Percentiles rank a stretch among this genome's conserved stretches.
Conservation (phyloP, 2,888 invertebrate genomes). For the Ennomos erosarius region DNA sequence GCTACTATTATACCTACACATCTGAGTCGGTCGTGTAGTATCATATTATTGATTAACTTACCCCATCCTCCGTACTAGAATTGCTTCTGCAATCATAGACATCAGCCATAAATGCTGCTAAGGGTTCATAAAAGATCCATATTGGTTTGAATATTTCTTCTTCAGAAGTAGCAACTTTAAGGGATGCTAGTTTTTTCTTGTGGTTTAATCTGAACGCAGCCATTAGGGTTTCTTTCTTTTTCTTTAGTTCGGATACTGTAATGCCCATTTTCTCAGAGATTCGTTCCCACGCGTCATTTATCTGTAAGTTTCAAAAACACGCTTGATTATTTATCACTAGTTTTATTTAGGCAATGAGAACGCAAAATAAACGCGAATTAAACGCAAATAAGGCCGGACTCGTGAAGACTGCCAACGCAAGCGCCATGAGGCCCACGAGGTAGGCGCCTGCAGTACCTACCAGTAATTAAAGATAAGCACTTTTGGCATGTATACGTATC, state of each 20-base stretch:
- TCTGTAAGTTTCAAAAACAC: constrained; percentile 3
- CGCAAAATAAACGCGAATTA: too few relatives aligned
- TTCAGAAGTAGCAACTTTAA: constrained; percentile 2
- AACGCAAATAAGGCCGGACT: too few relatives aligned
- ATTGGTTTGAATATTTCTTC: constrained; percentile 10
- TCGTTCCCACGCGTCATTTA: constrained; percentile 16
- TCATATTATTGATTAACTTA: constrained; percentile 9
- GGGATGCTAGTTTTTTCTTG: constrained; percentile 14
- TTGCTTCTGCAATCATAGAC: constrained; percentile 11
- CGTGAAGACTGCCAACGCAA: too few relatives aligned
- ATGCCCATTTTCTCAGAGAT: constrained; percentile 11
- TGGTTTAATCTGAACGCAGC: constrained; percentile 22
- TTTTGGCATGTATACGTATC: too few relatives aligned
- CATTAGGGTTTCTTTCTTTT: constrained; percentile 22
- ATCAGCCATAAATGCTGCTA: constrained; percentile 18
- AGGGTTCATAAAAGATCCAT: constrained; percentile 19
- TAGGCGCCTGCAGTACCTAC: too few relatives aligned
- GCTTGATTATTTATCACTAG: too few relatives aligned
- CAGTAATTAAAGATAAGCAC: too few relatives aligned
- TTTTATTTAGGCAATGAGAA: too few relatives aligned
- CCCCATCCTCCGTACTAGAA: constrained; percentile 11
- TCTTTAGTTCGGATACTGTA: constrained; percentile 12
- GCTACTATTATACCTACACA: too few relatives aligned
- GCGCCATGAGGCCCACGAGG: too few relatives aligned
- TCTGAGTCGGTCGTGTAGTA: too few relatives aligned